These are phyloP conservation scores for Petrocephalus microphthalmus DNA, from an alignment of 2,113 vertebrate genomes.

Conservation along the genomic window DNA sequence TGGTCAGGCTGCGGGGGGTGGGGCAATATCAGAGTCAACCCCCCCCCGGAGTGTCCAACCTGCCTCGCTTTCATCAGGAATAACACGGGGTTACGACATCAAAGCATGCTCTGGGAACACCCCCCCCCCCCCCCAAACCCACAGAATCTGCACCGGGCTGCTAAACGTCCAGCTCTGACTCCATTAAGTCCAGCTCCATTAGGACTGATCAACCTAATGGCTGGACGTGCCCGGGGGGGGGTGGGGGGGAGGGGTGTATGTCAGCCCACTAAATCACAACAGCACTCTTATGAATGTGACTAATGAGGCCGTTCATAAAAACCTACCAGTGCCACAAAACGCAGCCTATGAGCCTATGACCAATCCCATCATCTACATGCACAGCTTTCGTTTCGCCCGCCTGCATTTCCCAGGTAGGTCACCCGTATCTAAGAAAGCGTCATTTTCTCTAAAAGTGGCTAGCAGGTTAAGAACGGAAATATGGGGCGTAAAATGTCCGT, in stretches of 20 bases:
- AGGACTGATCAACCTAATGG: not conserved
- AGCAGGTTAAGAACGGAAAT: not conserved
- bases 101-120: not conserved
- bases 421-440: not conserved
- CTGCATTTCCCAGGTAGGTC: not conserved
- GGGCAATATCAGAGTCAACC: not conserved
- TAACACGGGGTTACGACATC: not conserved
- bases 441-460: not conserved
- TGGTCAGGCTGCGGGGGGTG: not conserved
- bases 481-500: not conserved
- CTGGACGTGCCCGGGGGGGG: not conserved
- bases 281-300: not conserved
- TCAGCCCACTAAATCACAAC: not conserved
- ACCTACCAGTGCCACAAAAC: not conserved
- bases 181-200: too few species aligned
- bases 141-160: not conserved
- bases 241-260: not conserved
- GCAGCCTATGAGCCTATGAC: not conserved
- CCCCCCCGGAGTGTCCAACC: not conserved
- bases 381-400: not conserved
- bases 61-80: conserved; percentile 15
- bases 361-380: not conserved
- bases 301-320: not conserved
- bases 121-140: not conserved
- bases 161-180: not conserved